Evolutionary conservation across 2,113 vertebrate genomes (phyloP), one percentile per base, ranked within the genome.

Genomic region (Rhea americana): DNA sequence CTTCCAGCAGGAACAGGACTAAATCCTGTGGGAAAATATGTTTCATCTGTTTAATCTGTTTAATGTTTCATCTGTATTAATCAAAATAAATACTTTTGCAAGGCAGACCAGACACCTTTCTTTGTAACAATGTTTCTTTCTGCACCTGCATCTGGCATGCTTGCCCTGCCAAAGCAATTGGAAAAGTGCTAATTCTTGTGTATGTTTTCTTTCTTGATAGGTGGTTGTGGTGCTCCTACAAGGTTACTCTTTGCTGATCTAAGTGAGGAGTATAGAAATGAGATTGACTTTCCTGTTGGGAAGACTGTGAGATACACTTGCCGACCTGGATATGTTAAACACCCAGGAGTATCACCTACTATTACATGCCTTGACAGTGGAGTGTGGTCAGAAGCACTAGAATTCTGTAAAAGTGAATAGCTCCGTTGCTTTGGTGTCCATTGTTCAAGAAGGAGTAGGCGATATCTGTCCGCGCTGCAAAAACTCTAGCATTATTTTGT

Each of bases 371-470:
- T 97, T 94, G 13, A 85, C 47, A 96, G 45, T 0, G 92, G 91
- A 87, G n/a, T 66, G 82, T 98, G 97, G 96, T 97, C 97, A 94
- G 89, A 96, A 83, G 93, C 90, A 24, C 77, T 71, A 41, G 83
- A 95, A 71, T 86, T 93, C 71, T 98, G 97, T 97, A 85, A 96
- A 97, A 93, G 94, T 97, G 96, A 98, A 96, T 96, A 96, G 84
- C 71, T 95, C 91, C 90, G 55, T 94, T 91, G 92, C 63, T 93
- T 94, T 90, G 77, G 90, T 95, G 92, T 92, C 82, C 0, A 0
- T 88, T 84, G 41, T 17, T 37, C 18, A 11, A 55, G 56, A 61
- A 94, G 80, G 56, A 90, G 67, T 79, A 91, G 87, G 82, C 59
- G 19, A 17, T 43, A 43, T 96, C 93, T 96, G 95, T 94, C 95